Base-by-base conservation (phyloP, 2,797 vertebrate species). In the Myotis vivesi region DNA sequence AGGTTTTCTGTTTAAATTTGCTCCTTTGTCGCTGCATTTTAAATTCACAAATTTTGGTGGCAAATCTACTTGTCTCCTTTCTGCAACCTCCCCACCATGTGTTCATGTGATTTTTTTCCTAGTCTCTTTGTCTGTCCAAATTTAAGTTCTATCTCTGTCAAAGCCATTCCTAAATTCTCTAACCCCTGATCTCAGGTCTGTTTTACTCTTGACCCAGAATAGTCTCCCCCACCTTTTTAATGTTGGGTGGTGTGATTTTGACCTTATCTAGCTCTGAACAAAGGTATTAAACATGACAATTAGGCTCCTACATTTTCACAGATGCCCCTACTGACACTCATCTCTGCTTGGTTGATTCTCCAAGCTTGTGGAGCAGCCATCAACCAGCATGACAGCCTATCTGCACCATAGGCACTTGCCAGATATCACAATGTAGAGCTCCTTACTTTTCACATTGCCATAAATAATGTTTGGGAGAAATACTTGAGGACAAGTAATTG, bases 401-500 rank as follows among this genome's bases (percentile, higher is more conserved):
- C 17, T 4, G 59, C 7, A 83, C 59, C 33, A 81, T 6, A 66
- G 9, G 6, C 20, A 71, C 19, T 72, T 69, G 62, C 73, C 73
- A 91, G 36, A 41, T 55, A 55, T 17, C 36, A 51, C 17, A 80
- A 25, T 5, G 20, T 62, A 71, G 79, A 82, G 51, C 28, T 90
- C 28, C 46, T 92, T 91, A 66, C 38, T 85, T 87, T 57, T 15
- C 11, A 28, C 44, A 49, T 41, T n/a, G 12, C 55, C 62, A 69
- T 49, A 46, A 89, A 36, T 53, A 92, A 72, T 55, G 30, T 87
- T 84, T 41, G 25, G 8, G 92, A 81, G 49, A 87, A 80, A 94
- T 66, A 55, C 41, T 62, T 80, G 1, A 28, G 55, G 25, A 11
- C 68, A 30, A 83, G 41, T 44, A 36, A 86, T 83, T n/a, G 38